Conservation (phyloP, 1,140 invertebrate species). For the Zaprionus tsacasi region DNA sequence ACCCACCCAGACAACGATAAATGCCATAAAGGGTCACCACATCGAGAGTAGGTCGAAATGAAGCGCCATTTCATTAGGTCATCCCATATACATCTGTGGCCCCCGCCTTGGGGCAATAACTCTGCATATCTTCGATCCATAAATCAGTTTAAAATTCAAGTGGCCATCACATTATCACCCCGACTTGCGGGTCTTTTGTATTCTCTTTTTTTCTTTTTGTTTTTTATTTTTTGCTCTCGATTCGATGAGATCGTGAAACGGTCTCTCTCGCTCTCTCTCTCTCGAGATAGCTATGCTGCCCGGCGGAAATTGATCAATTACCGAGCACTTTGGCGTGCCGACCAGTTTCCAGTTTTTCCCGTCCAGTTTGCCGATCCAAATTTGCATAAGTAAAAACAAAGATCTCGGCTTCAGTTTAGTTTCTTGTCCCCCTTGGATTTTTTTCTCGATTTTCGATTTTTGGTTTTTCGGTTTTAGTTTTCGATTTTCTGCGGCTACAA, state of each 20-base stretch:
- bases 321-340: conserved; percentile 66
- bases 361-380: conserved; percentile 61
- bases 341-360: conserved; percentile 81
- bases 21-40: conserved; percentile 16
- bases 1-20: background rate
- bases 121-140: conserved; percentile 32
- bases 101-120: background rate
- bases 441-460: conserved; percentile 32
- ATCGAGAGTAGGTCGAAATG: conserved; percentile 29
- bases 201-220: too few species aligned
- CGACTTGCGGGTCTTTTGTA: conserved; percentile 61
- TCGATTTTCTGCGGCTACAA: conserved; percentile 44
- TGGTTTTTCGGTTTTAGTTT: conserved; percentile 19
- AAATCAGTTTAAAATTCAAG: conserved; percentile 70
- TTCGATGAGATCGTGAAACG: background rate
- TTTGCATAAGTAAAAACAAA: conserved; percentile 73
- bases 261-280: background rate
- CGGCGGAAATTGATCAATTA: conserved; percentile 80
- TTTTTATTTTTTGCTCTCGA: conserved; percentile 16
- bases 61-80: conserved; percentile 73
- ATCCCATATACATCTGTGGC: background rate
- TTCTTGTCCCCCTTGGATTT: conserved; percentile 16
- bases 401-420: conserved; percentile 37
- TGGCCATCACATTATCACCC: conserved; percentile 67
- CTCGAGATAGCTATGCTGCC: conserved; percentile 27